These are phyloP conservation scores for Brienomyrus longianalis DNA, from an alignment of 2,113 vertebrate genomes.

Conservation along the genomic window DNA sequence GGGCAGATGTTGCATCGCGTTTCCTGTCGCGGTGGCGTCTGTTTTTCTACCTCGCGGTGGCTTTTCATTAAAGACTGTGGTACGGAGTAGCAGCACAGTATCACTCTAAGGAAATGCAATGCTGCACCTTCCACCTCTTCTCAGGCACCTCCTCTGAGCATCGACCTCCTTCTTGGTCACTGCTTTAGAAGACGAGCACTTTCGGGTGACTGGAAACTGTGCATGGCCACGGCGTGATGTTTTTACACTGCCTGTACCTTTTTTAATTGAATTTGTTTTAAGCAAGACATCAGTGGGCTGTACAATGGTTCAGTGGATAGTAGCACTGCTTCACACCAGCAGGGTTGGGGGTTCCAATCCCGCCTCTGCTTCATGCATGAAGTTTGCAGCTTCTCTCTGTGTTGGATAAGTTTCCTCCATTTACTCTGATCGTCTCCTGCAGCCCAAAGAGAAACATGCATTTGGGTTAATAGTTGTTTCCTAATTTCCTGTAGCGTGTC, in stretches of 20 bases:
- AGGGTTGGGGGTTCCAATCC: not conserved
- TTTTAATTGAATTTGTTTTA: not conserved
- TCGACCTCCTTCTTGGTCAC: slow-evolving; percentile 56
- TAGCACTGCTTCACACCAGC: not conserved
- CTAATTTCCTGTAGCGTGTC: not conserved
- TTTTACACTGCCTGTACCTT: not conserved
- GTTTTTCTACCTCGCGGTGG: not conserved
- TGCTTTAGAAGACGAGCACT: not conserved
- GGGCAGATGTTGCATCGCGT: not conserved
- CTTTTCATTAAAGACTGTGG: slow-evolving; percentile 12
- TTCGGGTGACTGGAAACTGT: not conserved
- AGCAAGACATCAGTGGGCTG: not conserved
- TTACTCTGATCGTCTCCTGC: not conserved
- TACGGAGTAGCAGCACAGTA: not conserved
- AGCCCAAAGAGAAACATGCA: not conserved
- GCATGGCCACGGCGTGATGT: not conserved
- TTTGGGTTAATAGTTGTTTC: not conserved
- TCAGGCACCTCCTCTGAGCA: not conserved
- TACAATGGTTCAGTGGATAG: not conserved
- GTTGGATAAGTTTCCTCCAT: not conserved
- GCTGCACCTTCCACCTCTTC: not conserved
- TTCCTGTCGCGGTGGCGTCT: not conserved
- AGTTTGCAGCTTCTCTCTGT: not conserved
- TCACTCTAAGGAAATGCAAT: not conserved
- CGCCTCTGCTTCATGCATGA: not conserved